These are phyloP conservation scores for Syritta pipiens DNA, from an alignment of 2,888 invertebrate species.

Conservation along the genomic window DNA sequence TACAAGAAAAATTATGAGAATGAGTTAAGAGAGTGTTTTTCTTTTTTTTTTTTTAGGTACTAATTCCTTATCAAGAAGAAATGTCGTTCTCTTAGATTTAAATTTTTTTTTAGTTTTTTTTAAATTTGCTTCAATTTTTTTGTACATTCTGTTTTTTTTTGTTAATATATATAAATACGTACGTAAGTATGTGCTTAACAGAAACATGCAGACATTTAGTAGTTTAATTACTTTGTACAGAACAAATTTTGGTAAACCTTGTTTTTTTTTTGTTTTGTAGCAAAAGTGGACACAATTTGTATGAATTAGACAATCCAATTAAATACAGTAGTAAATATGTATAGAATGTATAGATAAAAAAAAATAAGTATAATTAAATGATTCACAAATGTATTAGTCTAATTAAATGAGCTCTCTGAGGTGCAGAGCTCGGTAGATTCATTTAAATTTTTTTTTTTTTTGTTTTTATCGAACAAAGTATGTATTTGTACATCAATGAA, in stretches of 20 bases:
- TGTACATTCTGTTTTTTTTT: slow-evolving; percentile 24
- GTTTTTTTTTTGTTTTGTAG: slow-evolving; percentile 16
- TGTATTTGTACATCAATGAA: slow-evolving; percentile 58
- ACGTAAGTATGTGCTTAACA: slow-evolving; percentile 34
- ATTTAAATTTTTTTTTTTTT: not conserved
- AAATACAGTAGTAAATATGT: slow-evolving; percentile 34
- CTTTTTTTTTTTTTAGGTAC: not conserved
- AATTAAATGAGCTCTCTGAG: slow-evolving; percentile 13
- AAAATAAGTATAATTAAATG: slow-evolving; percentile 26
- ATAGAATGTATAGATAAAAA: slow-evolving; percentile 20
- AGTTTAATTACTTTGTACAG: slow-evolving; percentile 22
- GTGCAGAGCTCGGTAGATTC: not conserved
- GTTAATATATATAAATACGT: slow-evolving; percentile 2
- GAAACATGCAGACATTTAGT: slow-evolving; percentile 53
- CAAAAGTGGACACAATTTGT: slow-evolving; percentile 7
- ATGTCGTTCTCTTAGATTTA: slow-evolving; percentile 16
- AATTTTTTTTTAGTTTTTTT: slow-evolving; percentile 9
- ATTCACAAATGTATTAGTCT: slow-evolving; percentile 49
- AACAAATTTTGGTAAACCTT: slow-evolving; percentile 9
- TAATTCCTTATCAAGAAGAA: slow-evolving; percentile 9
- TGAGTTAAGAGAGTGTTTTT: not conserved
- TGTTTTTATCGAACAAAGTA: slow-evolving; percentile 59
- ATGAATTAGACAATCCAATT: slow-evolving; percentile 56
- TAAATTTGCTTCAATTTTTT: slow-evolving; percentile 11
- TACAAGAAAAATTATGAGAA: too few relatives aligned